Evolutionary conservation across 1,140 invertebrate species (phyloP).

Genomic region (Globodera rostochiensis): DNA sequence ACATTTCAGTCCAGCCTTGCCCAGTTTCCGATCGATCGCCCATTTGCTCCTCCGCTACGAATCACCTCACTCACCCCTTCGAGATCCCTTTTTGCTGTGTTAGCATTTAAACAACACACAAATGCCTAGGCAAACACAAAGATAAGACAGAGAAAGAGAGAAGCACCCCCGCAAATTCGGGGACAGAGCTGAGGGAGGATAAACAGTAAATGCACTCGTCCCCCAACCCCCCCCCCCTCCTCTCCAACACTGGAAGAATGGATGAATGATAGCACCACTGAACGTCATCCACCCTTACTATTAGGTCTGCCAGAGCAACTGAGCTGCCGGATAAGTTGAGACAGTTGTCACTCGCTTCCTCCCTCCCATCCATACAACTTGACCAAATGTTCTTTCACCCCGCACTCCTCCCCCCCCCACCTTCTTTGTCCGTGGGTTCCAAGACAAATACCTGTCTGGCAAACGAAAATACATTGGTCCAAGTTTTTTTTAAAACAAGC

Average conservation of each 20-base stretch:
- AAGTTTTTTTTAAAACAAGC: too few relatives aligned
- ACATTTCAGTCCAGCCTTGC: neutral
- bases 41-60: neutral
- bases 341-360: neutral
- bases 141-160: neutral
- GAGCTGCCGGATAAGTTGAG: too few relatives aligned
- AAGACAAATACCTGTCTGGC: neutral
- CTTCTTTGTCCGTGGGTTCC: neutral
- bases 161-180: neutral
- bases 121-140: slow-evolving; percentile 15
- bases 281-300: too few relatives aligned
- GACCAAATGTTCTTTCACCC: too few relatives aligned
- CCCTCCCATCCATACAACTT: neutral
- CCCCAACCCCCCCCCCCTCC: neutral
- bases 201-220: neutral
- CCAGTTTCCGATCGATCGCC: neutral
- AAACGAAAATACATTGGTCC: neutral
- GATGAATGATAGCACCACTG: neutral
- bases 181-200: neutral
- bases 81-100: neutral
- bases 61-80: neutral
- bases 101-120: neutral
- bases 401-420: too few relatives aligned
- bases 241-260: neutral
- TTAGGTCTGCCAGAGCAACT: neutral